Base-by-base conservation (phyloP, 1,140 invertebrate species). In the Aculops lycopersici region DNA sequence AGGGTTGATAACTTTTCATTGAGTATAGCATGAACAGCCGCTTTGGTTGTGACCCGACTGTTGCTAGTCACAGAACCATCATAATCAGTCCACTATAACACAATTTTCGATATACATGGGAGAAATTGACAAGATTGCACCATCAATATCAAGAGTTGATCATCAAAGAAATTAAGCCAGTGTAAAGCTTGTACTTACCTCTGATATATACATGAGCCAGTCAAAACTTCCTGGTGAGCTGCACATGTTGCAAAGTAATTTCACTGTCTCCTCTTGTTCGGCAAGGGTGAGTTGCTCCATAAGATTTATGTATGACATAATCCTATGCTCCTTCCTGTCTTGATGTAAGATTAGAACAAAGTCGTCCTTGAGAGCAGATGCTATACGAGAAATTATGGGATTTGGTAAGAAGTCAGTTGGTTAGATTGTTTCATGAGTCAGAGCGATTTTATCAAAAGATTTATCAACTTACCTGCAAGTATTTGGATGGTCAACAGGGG, bases 221-320 rank as follows among this genome's bases (percentile, higher is more conserved):
- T 88, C 80, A 0, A 76, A 80, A 38, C 75, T 74, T 46, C 72
- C 75, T 1, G 75, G 58, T 55, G 79, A 75, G 53, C 78, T 74
- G 56, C 84, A 86, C 56, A 88, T 64, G 55, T 88, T 86, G 54
- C 73, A 75, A 52, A 83, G 65, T 57, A 83, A 72, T 51, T 75
- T 62, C 39, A 72, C 68, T 40, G 78, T 62, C 17, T 73, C 69
- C 50, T 68, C 62, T 53, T 83, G 77, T 53, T 81, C 75, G 41
- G 70, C 64, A 0, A 61, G 49, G n/a, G 69, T 64, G 47, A 74
- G 62, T 48, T 67, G 61, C 53, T 88, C 80, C 44, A 86, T 70
- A 50, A 71, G 67, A 50, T 70, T 69, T 15, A 77, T 74, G 54
- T 74, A 83, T 55, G 76, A 76, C 72, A 86, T 83, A 36, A 86